phyloP scores from a whole-genome alignment of 2,888 invertebrate species.

The Philaethria dido region DNA sequence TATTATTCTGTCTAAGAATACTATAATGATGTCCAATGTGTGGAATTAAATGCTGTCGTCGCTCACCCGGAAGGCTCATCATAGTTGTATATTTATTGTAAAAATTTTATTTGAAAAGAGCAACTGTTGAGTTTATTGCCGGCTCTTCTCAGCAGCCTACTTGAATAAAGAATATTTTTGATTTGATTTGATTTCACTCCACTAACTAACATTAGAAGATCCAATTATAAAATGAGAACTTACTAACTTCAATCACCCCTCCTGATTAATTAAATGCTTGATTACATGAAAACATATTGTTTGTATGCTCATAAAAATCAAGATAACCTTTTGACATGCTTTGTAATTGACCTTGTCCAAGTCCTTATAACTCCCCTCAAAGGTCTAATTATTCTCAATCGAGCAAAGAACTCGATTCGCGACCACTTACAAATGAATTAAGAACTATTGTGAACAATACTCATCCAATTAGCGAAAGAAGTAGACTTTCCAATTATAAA shows the following conservation, averaged over 20 bases:
- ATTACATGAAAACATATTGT: slow-evolving; percentile 20
- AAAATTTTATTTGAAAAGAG: too few species aligned
- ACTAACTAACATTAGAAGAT: neutral
- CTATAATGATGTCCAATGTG: too few species aligned
- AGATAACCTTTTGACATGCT: slow-evolving; percentile 33
- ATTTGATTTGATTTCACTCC: too few species aligned
- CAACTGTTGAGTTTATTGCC: too few species aligned
- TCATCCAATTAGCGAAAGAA: slow-evolving; percentile 45
- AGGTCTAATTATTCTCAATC: slow-evolving; percentile 43
- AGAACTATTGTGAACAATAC: slow-evolving; percentile 45
- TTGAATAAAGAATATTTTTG: too few species aligned
- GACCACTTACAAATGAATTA: slow-evolving; percentile 45
- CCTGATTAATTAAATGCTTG: neutral
- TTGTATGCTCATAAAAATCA: slow-evolving; percentile 25
- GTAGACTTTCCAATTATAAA: slow-evolving; percentile 43
- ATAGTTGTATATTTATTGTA: too few species aligned
- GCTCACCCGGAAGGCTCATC: too few species aligned
- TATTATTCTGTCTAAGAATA: too few species aligned
- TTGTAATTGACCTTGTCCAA: slow-evolving; percentile 36
- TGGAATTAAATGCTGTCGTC: too few species aligned
- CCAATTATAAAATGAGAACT: neutral
- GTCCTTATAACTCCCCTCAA: slow-evolving; percentile 38
- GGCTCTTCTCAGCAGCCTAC: too few species aligned
- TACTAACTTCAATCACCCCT: neutral
- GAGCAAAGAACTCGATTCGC: slow-evolving; percentile 43